Percentiles rank a stretch among this genome's conserved stretches.
phyloP scores from a whole-genome alignment of 2,888 invertebrate species.

The Heliconius aoede region DNA sequence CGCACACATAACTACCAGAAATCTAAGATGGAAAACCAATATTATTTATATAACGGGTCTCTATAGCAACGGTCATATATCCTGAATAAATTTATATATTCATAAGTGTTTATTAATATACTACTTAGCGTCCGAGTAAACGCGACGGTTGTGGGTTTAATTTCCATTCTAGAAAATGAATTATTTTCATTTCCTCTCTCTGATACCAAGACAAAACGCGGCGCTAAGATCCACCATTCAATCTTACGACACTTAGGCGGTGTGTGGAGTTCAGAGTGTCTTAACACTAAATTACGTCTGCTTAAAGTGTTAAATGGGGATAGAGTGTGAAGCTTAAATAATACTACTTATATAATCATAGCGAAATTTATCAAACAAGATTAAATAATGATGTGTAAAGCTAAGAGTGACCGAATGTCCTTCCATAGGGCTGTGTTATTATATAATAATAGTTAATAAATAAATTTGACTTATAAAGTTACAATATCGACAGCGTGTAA shows the following conservation, averaged over 20 bases:
- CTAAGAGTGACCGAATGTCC: conserved; percentile 47
- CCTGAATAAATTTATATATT: not conserved
- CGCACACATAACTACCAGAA: not conserved
- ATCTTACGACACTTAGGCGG: not conserved
- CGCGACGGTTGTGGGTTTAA: not conserved
- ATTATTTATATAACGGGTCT: conserved; percentile 4
- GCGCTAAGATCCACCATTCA: not conserved
- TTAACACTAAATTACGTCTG: not conserved
- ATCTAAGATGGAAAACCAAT: not conserved
- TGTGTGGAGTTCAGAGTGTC: not conserved
- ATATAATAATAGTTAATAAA: conserved; percentile 40
- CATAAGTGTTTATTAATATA: no score
- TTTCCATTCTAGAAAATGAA: not conserved
- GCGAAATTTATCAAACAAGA: not conserved
- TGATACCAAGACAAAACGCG: not conserved
- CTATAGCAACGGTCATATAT: not conserved
- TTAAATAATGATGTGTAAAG: conserved; percentile 3
- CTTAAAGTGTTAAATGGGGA: not conserved
- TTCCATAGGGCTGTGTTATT: conserved; percentile 54
- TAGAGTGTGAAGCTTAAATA: not conserved
- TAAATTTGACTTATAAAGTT: conserved; percentile 39
- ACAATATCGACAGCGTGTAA: conserved; percentile 31
- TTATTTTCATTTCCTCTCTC: not conserved
- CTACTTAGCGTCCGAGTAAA: not conserved
- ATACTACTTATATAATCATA: not conserved